Evolutionary conservation across 2,113 vertebrate species (phyloP).

Genomic region (Alouatta palliata): DNA sequence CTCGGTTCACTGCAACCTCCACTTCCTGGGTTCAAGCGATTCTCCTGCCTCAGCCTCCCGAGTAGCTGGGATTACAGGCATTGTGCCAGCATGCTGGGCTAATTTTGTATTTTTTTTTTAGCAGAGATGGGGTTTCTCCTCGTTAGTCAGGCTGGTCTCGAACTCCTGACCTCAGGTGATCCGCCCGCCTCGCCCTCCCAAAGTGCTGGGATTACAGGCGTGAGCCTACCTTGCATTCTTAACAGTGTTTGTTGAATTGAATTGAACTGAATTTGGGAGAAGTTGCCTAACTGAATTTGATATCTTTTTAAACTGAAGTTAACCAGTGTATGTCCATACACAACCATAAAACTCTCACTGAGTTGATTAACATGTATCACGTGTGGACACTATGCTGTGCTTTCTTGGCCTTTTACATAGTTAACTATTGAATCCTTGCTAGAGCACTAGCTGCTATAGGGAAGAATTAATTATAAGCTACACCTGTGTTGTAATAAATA

Average conservation of each 20-base stretch:
- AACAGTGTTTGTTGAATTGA: slow-evolving; percentile 31
- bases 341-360: slow-evolving; percentile 46
- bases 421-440: not conserved
- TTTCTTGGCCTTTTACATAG: slow-evolving; percentile 28
- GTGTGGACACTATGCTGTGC: not conserved
- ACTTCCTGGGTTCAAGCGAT: too few relatives aligned
- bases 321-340: slow-evolving; percentile 39
- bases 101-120: too few relatives aligned
- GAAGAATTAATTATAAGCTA: not conserved
- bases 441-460: not conserved
- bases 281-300: slow-evolving; percentile 53
- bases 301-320: slow-evolving; percentile 62
- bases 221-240: not conserved
- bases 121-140: too few relatives aligned
- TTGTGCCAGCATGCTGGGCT: too few relatives aligned
- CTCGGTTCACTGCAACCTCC: too few relatives aligned
- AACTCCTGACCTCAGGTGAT: too few relatives aligned
- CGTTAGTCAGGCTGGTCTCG: too few relatives aligned
- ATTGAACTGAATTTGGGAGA: slow-evolving; percentile 58
- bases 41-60: too few relatives aligned
- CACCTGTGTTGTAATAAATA: not conserved
- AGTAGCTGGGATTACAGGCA: too few relatives aligned
- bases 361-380: slow-evolving; percentile 1
- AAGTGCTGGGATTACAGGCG: too few relatives aligned
- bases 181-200: too few relatives aligned